These are phyloP conservation scores for Nasua narica DNA, from an alignment of 2,797 vertebrate genomes.

Conservation along the genomic window DNA sequence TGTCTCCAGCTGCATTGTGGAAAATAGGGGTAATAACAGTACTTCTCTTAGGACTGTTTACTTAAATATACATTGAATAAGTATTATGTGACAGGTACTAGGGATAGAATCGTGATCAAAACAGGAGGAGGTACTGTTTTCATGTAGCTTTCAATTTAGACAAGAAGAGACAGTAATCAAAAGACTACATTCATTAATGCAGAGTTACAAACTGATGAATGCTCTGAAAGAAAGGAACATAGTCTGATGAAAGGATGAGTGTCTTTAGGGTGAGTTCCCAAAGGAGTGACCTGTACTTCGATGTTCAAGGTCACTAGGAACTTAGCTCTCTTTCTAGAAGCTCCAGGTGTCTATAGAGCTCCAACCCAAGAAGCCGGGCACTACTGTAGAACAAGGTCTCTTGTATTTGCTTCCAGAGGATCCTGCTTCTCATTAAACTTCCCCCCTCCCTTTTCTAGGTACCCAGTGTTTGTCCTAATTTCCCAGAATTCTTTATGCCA, in stretches of 20 bases:
- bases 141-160: not conserved
- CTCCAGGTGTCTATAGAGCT: not conserved
- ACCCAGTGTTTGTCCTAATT: not conserved
- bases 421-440: not conserved
- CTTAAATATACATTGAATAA: not conserved
- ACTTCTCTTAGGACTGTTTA: not conserved
- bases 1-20: not conserved
- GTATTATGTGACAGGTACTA: not conserved
- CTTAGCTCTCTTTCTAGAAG: not conserved
- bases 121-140: not conserved
- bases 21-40: accelerated
- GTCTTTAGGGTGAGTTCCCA: not conserved
- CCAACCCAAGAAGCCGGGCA: not conserved
- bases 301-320: not conserved
- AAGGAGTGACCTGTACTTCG: not conserved
- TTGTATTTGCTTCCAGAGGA: not conserved
- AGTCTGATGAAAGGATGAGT: not conserved
- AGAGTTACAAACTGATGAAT: not conserved
- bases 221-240: not conserved
- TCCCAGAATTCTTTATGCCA: not conserved
- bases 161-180: not conserved
- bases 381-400: not conserved
- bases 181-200: not conserved
- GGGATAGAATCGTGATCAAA: not conserved
- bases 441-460: not conserved